A percentile compares a stretch with the other conserved stretches of the same genome.
phyloP scores from a whole-genome alignment of 2,113 vertebrate species.

The Paralichthys olivaceus region DNA sequence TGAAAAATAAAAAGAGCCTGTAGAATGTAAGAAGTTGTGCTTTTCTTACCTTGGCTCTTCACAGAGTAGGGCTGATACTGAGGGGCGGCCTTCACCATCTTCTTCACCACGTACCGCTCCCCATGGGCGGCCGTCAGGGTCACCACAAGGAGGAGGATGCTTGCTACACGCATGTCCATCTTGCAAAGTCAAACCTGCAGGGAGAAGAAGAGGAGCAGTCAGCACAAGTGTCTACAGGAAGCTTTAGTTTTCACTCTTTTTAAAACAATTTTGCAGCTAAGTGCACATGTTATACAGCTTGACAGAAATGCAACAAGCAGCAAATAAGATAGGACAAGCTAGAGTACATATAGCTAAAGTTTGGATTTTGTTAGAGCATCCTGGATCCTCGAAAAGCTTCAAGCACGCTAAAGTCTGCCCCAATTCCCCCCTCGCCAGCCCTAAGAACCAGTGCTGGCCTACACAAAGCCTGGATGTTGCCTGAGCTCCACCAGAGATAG shows the following conservation, averaged over 20 bases:
- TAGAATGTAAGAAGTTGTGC: neutral
- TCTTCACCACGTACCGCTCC: conserved; percentile 89
- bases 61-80: conserved; percentile 87
- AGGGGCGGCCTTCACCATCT: conserved; percentile 85
- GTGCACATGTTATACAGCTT: neutral
- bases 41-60: conserved; percentile 91
- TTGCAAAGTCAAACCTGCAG: conserved; percentile 83
- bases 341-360: neutral
- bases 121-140: conserved; percentile 86
- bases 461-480: conserved; percentile 13
- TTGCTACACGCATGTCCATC: conserved; percentile 88
- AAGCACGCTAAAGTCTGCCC: conserved; percentile 1
- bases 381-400: conserved; percentile 7
- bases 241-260: neutral
- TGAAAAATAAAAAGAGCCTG: neutral
- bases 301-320: neutral
- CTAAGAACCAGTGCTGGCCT: conserved; percentile 14
- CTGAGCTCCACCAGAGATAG: conserved; percentile 19
- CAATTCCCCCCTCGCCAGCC: neutral
- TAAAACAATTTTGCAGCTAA: neutral
- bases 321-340: neutral
- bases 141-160: conserved; percentile 85
- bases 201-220: conserved; percentile 26
- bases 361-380: conserved; percentile 16
- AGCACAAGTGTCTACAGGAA: conserved; percentile 22